phyloP scores from a whole-genome alignment of 1,140 invertebrate genomes.

The Drosophila nannoptera region DNA sequence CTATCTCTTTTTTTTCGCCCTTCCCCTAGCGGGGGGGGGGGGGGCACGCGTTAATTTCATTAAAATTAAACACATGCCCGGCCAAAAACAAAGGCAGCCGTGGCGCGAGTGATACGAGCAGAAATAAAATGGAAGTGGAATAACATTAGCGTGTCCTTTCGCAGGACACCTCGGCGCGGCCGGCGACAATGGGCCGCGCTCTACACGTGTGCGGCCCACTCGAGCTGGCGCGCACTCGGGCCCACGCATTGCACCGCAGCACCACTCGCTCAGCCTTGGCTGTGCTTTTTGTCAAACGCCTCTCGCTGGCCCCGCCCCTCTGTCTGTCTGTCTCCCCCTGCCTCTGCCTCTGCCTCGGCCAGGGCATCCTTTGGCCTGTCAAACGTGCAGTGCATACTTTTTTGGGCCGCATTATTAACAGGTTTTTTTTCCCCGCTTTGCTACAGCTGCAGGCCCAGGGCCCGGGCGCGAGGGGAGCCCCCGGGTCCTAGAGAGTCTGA shows the following conservation, averaged over 20 bases:
- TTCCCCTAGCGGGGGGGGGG: constrained; percentile 19
- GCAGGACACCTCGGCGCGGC: constrained; percentile 56
- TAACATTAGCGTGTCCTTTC: constrained; percentile 73
- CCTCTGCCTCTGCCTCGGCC: too few relatives aligned
- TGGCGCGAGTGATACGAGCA: constrained; percentile 60
- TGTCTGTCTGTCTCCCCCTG: not conserved
- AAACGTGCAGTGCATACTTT: constrained; percentile 71
- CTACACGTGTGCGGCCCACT: constrained; percentile 52
- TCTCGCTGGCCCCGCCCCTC: constrained; percentile 3
- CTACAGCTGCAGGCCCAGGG: not conserved
- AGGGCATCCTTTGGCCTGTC: constrained; percentile 27
- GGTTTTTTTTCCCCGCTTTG: not conserved
- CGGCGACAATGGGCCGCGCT: constrained; percentile 68
- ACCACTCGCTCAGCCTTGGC: not conserved
- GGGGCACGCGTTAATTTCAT: constrained; percentile 75
- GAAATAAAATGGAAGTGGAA: constrained; percentile 24
- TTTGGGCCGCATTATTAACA: constrained; percentile 42
- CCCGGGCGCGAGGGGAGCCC: not conserved
- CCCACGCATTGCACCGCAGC: constrained; percentile 3
- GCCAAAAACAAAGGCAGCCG: constrained; percentile 69
- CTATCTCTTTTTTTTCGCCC: not conserved
- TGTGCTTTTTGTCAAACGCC: constrained; percentile 65
- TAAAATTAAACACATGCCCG: constrained; percentile 77
- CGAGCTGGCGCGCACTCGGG: not conserved
- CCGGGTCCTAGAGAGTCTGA: too few relatives aligned